phyloP scores from a whole-genome alignment of 2,888 invertebrate species.

The Halictus ligatus region DNA sequence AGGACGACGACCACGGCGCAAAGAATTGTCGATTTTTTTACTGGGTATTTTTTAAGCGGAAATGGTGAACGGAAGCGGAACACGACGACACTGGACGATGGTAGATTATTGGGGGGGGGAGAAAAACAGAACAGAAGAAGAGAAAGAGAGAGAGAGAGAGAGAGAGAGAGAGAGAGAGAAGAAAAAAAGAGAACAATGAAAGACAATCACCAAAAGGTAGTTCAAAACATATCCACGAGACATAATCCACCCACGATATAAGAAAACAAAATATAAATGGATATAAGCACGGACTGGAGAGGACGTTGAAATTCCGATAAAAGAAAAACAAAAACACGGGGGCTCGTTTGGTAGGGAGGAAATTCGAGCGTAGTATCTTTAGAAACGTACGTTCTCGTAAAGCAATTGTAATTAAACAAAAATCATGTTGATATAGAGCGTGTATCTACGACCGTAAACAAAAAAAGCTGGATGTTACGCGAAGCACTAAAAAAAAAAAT shows the following conservation, averaged over 20 bases:
- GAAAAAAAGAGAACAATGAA: constrained; percentile 42
- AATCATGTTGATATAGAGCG: constrained; percentile 59
- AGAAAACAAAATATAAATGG: constrained; percentile 15
- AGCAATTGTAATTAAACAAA: constrained; percentile 67
- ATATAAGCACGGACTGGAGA: constrained; percentile 23
- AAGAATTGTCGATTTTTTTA: constrained; percentile 36
- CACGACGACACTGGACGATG: constrained; percentile 18
- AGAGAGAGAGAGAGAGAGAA: constrained; percentile 12
- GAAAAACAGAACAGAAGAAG: neutral
- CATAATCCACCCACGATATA: constrained; percentile 55
- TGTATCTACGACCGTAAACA: constrained; percentile 53
- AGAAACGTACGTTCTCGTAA: constrained; percentile 63
- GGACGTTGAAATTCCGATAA: constrained; percentile 24
- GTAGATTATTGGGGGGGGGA: neutral
- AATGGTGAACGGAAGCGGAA: constrained; percentile 32
- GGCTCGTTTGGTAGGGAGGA: constrained; percentile 52
- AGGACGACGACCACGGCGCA: neutral
- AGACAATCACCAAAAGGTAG: constrained; percentile 72
- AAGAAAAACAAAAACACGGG: constrained; percentile 19
- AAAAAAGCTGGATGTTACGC: constrained; percentile 62
- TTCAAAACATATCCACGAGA: constrained; percentile 69
- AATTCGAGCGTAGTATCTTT: constrained; percentile 60
- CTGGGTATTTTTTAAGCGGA: constrained; percentile 44
- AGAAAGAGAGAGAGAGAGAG: neutral
- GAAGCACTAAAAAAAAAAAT: constrained; percentile 47